phyloP scores from a whole-genome alignment of 2,888 invertebrate species.

The Pollenia angustigena region DNA sequence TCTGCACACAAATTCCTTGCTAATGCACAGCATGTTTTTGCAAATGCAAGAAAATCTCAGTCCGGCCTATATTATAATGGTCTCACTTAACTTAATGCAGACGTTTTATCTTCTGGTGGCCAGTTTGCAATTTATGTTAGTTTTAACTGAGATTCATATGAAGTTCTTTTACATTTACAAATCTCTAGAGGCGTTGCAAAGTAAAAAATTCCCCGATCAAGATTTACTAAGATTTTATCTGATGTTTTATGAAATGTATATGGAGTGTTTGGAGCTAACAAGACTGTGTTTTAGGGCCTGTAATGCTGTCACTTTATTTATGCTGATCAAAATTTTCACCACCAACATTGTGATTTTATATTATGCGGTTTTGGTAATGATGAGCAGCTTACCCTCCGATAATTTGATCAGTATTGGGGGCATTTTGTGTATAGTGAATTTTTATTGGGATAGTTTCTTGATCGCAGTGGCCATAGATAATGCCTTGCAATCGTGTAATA shows the following conservation, averaged over 20 bases:
- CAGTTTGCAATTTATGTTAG: conserved; percentile 11
- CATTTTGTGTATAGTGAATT: neutral
- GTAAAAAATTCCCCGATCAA: neutral
- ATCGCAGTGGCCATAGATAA: conserved; percentile 1
- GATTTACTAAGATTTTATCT: neutral
- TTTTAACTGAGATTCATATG: conserved; percentile 33
- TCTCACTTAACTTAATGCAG: conserved; percentile 12
- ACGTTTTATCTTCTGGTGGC: neutral
- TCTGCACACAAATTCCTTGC: neutral
- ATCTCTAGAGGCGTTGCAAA: neutral
- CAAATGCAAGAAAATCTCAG: conserved; percentile 12
- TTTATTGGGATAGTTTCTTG: conserved; percentile 47
- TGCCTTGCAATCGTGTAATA: neutral
- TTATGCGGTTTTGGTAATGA: conserved; percentile 15
- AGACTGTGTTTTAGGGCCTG: neutral
- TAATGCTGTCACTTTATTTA: neutral
- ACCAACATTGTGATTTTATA: conserved; percentile 44
- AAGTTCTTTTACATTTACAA: conserved; percentile 23
- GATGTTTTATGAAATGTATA: conserved; percentile 40
- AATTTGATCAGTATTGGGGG: neutral
- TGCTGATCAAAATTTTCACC: conserved; percentile 46
- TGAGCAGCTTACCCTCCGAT: neutral
- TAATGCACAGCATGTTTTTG: neutral
- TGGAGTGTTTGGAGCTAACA: conserved; percentile 1
- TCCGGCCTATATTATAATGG: neutral